Evolutionary conservation across 2,888 invertebrate species (phyloP), one percentile per base, ranked within the genome.

Genomic region (Chymomyza fuscimana): DNA sequence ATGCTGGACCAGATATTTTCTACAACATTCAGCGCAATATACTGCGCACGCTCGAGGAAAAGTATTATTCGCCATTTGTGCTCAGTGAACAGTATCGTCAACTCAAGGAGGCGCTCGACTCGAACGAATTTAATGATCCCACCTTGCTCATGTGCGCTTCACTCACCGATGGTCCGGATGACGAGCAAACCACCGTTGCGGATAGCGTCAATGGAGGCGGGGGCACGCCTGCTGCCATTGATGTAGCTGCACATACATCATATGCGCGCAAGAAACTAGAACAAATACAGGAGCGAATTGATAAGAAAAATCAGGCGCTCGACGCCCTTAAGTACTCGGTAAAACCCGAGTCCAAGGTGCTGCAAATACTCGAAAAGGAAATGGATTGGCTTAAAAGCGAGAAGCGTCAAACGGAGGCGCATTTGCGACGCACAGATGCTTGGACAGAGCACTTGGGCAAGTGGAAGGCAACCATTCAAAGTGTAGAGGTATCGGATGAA

Each of bases 371-470:
- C 65, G 96, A 96, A 62, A 95, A 95, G 83, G 97, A 97, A 92
- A 96, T 97, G 79, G 96, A 96, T 86, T 94, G 95, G 92, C 92
- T 98, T 65, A 95, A 95, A 76, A 95, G 95, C 4, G 97, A 97
- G 88, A 95, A 96, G 88, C 93, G 95, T 76, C 94, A 96, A 78
- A 92, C 97, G 54, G 97, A 97, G 90, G 96, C 96, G 0, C 97
- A 98, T 92, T 93, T 97, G 65, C 94, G 95, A 16, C 93, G 97
- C 54, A 97, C 97, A 0, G 97, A 97, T 92, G 94, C 95, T 63
- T 98, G 98, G 98, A 96, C 96, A 0, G 97, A 97, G 81, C 96
- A 97, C 90, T 93, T 97, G 78, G 97, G 97, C 25, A 94, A 94
- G 77, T 98, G 98, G 98, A 94, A 95, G 72, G 97, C 97, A 6